A percentile compares a stretch with the other conserved stretches of the same genome.
phyloP scores from a whole-genome alignment of 2,113 vertebrate species.

The Carassius gibelio region DNA sequence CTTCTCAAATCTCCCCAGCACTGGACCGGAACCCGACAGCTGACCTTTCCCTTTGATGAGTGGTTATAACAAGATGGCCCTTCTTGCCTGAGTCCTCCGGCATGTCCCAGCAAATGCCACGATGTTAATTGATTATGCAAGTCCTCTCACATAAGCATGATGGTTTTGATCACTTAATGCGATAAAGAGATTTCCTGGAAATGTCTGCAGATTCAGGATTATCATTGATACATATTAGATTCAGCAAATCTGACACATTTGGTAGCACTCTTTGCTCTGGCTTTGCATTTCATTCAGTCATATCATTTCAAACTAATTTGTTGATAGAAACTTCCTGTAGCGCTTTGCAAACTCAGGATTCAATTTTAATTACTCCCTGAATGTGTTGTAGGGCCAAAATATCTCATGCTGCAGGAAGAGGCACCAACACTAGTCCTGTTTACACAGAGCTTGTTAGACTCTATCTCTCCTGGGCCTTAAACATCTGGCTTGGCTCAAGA shows the following conservation, averaged over 20 bases:
- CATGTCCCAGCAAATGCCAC: constrained; percentile 50
- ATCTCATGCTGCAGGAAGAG: constrained; percentile 65
- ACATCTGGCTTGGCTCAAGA: constrained; percentile 65
- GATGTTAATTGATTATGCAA: constrained; percentile 49
- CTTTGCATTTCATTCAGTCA: neutral
- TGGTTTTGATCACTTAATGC: neutral
- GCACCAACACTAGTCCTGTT: constrained; percentile 51
- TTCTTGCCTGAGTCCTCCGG: neutral
- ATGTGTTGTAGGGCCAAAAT: constrained; percentile 17
- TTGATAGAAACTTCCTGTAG: neutral
- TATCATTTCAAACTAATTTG: neutral
- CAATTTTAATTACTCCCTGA: neutral
- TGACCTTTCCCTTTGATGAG: constrained; percentile 48
- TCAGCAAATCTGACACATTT: constrained; percentile 1
- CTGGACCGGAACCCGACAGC: constrained; percentile 21
- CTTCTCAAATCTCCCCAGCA: constrained; percentile 32
- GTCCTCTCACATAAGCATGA: neutral
- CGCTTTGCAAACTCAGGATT: neutral
- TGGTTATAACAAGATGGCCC: constrained; percentile 26
- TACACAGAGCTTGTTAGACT: constrained; percentile 66
- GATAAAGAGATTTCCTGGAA: constrained; percentile 6
- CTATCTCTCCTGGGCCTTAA: constrained; percentile 58
- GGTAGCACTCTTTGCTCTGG: neutral
- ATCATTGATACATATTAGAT: neutral
- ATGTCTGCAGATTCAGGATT: neutral